Evolutionary conservation across 2,888 invertebrate genomes (phyloP), one percentile per base, ranked within the genome.

Genomic region (Drosophila eohydei): DNA sequence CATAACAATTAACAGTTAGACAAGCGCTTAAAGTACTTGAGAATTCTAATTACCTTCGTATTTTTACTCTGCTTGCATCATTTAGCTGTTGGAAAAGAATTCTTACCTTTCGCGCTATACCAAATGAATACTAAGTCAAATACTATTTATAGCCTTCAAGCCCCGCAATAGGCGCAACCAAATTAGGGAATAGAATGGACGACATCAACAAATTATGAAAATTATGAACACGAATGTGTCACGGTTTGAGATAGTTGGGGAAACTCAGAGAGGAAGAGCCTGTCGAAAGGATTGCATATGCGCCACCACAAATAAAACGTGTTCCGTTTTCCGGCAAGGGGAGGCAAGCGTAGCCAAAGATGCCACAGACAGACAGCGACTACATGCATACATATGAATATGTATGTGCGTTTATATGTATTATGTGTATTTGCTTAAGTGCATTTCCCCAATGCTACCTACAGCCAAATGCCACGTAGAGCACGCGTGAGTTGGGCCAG

Each of bases 401-500:
- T 58, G 11, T 36, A 26, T 41, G 34, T 48, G 38, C 38, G 41
- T 32, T 12, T 36, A 8, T 60, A 30, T 66, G 40, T 56, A 61
- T 77, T 66, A 68, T 74, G 67, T 62, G 67, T 62, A 70, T 72
- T 72, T 72, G 60, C 72, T 81, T 73, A 79, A 82, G 80, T 80
- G 74, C 77, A 63, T 67, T 71, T 51, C 61, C 58, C 64, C 52
- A 46, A 34, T 46, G 61, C 41, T 60, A 67, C 44, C 34, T 62
- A 48, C 64, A 70, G 46, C 28, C 44, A 51, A 69, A 68, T 81
- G 79, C 89, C 88, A 87, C 84, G 89, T 89, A 87, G 83, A 85
- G 88, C 89, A 89, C 84, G 84, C 82, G 74, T 89, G 72, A 66
- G 71, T 48, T 63, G 62, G 54, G 59, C 72, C 50, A 50, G 32